Conservation (phyloP, 2,113 vertebrate genomes). For the Corapipo altera region DNA sequence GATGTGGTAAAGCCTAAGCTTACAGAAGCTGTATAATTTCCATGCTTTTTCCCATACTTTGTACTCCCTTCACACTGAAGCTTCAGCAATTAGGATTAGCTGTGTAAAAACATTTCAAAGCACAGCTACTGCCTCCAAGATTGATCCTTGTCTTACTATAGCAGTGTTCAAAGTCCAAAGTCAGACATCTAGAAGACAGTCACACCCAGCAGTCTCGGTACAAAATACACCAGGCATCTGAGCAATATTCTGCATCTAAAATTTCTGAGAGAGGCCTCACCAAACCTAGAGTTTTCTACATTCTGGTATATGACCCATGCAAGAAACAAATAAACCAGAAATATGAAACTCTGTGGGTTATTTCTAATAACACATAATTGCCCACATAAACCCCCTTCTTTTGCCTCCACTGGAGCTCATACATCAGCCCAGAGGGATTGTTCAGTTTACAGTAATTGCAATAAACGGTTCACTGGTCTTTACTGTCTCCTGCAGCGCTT, state of each 20-base stretch:
- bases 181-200: background rate
- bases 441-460: background rate
- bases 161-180: background rate
- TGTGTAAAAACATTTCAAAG: background rate
- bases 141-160: background rate
- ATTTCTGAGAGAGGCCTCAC: background rate
- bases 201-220: background rate
- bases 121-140: background rate
- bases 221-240: background rate
- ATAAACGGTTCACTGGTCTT: slow-evolving; percentile 10
- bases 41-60: background rate
- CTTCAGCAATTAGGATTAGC: background rate
- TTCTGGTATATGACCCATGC: background rate
- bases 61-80: background rate
- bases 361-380: background rate
- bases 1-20: background rate
- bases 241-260: background rate
- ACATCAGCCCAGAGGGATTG: background rate
- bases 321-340: background rate
- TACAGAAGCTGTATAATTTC: background rate
- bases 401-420: background rate
- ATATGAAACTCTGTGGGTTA: background rate
- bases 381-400: background rate
- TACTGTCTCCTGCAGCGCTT: background rate
- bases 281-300: background rate